Percentiles rank a stretch among this genome's conserved stretches.
These are phyloP conservation scores for Keiferia lycopersicella DNA, from an alignment of 2,888 invertebrate species.

Conservation along the genomic window DNA sequence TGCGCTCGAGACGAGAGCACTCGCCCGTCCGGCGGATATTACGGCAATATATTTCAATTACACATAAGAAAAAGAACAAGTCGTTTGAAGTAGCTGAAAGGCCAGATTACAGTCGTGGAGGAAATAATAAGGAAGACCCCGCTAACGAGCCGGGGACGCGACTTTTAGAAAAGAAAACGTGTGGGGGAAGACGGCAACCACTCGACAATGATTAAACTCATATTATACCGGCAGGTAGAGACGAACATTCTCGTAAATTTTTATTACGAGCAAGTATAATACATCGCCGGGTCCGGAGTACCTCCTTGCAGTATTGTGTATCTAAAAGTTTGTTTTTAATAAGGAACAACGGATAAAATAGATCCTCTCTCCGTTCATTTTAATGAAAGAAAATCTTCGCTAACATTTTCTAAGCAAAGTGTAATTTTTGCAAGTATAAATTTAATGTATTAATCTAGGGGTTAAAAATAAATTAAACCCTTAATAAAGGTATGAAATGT, in stretches of 20 bases:
- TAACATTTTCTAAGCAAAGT: not conserved
- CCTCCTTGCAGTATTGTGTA: not conserved
- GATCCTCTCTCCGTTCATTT: not conserved
- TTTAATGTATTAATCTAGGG: not conserved
- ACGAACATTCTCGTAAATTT: slow-evolving; percentile 17
- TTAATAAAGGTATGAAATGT: slow-evolving; percentile 7
- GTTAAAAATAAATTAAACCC: not conserved
- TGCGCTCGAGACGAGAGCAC: slow-evolving; percentile 74
- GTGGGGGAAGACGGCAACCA: slow-evolving; percentile 55
- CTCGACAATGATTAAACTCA: slow-evolving; percentile 55
- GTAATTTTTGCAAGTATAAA: not conserved
- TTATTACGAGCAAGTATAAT: not conserved
- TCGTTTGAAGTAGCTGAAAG: slow-evolving; percentile 79
- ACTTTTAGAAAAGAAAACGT: slow-evolving; percentile 70
- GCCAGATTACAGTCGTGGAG: slow-evolving; percentile 75
- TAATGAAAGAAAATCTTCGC: not conserved
- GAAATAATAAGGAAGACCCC: slow-evolving; percentile 75
- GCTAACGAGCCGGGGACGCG: slow-evolving; percentile 71
- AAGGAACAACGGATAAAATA: slow-evolving; percentile 9
- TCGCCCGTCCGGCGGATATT: slow-evolving; percentile 75
- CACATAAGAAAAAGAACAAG: slow-evolving; percentile 81
- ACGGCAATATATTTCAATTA: slow-evolving; percentile 82
- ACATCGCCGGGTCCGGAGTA: not conserved
- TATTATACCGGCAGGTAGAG: slow-evolving; percentile 23
- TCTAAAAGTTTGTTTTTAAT: slow-evolving; percentile 19